These are phyloP conservation scores for Suricata suricatta DNA, from an alignment of 2,113 vertebrate genomes.

Conservation along the genomic window DNA sequence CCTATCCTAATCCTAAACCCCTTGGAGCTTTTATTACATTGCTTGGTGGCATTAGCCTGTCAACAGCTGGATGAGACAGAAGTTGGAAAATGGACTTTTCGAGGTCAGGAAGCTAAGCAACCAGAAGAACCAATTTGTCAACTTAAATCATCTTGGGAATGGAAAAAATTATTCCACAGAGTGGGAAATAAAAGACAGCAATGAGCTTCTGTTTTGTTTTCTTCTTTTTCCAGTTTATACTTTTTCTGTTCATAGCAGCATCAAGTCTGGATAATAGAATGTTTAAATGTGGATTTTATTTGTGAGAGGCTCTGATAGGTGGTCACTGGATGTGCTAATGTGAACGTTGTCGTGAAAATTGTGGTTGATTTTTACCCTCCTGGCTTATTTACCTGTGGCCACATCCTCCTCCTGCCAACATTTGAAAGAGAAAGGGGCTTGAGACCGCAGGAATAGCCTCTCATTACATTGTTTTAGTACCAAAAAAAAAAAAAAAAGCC, in stretches of 20 bases:
- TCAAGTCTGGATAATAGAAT: neutral
- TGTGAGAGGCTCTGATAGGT: neutral
- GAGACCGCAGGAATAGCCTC: neutral
- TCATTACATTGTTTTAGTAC: neutral
- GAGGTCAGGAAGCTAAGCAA: conserved; percentile 68
- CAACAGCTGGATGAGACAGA: conserved; percentile 69
- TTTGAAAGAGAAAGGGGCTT: neutral
- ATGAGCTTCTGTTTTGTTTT: neutral
- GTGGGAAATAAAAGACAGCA: conserved; percentile 1
- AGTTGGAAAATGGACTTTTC: conserved; percentile 65
- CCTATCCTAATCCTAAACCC: conserved; percentile 81
- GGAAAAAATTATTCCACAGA: conserved; percentile 43
- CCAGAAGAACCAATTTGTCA: conserved; percentile 69
- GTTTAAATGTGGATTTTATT: neutral
- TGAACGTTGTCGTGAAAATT: neutral
- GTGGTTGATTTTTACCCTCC: neutral
- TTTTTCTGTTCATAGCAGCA: neutral
- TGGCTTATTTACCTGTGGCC: neutral
- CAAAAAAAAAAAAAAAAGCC: neutral
- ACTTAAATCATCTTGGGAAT: conserved; percentile 60
- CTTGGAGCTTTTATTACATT: conserved; percentile 71
- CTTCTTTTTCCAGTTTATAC: neutral
- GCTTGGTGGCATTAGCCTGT: conserved; percentile 71
- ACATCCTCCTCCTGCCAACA: neutral
- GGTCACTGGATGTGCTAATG: neutral